These are phyloP conservation scores for Sipha flava DNA, from an alignment of 1,140 invertebrate species.

Conservation along the genomic window DNA sequence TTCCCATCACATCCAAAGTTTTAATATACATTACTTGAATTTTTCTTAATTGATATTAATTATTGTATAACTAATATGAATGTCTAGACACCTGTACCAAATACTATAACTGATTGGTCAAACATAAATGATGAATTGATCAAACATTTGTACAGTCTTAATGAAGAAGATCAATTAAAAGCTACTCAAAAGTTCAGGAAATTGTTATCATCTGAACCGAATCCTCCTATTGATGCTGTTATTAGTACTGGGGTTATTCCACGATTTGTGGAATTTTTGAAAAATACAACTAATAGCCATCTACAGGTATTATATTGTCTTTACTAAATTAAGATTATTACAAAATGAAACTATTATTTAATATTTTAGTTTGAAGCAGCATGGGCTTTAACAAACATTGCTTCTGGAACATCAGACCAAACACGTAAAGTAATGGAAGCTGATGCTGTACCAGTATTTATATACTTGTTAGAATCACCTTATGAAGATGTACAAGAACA, in stretches of 20 bases:
- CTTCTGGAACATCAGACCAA: slow-evolving; percentile 89
- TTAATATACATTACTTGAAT: too few species aligned
- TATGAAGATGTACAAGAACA: slow-evolving; percentile 89
- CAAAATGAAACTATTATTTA: neutral
- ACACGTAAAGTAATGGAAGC: slow-evolving; percentile 88
- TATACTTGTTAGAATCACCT: slow-evolving; percentile 62
- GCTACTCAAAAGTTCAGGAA: slow-evolving; percentile 94
- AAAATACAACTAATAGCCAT: slow-evolving; percentile 71
- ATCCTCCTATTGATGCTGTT: slow-evolving; percentile 98
- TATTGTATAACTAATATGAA: neutral
- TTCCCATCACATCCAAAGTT: too few species aligned
- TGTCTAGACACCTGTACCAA: neutral
- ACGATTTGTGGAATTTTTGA: slow-evolving; percentile 88
- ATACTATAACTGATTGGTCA: neutral
- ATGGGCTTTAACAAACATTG: slow-evolving; percentile 96
- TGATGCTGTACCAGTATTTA: slow-evolving; percentile 87
- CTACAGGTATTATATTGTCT: slow-evolving; percentile 58
- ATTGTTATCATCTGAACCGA: slow-evolving; percentile 87
- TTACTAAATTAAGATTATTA: too few species aligned
- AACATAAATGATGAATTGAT: slow-evolving; percentile 20
- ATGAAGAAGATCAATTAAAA: slow-evolving; percentile 62
- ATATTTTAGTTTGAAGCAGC: slow-evolving; percentile 84
- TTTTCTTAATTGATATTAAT: too few species aligned
- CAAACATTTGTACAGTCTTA: slow-evolving; percentile 67
- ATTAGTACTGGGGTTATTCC: slow-evolving; percentile 93